phyloP scores from a whole-genome alignment of 2,888 invertebrate genomes.

The Disparrhopalites patrizii region DNA sequence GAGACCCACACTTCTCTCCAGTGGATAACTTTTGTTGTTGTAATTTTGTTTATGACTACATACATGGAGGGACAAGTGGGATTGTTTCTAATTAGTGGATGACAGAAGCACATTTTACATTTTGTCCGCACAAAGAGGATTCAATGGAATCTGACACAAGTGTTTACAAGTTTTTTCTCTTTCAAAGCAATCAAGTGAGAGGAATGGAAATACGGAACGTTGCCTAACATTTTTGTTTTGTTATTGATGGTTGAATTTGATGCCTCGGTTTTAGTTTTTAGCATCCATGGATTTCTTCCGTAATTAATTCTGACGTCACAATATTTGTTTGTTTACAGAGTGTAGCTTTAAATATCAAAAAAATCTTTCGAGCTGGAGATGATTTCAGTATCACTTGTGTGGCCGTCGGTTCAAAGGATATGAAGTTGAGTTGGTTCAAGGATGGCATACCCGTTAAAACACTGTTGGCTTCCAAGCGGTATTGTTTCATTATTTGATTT shows the following conservation, averaged over 20 bases:
- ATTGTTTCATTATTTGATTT: too few relatives aligned
- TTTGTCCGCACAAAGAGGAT: too few relatives aligned
- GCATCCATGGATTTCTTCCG: background rate
- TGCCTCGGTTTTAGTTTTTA: background rate
- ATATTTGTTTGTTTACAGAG: constrained; percentile 11
- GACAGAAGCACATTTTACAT: too few relatives aligned
- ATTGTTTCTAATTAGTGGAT: too few relatives aligned
- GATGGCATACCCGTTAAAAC: constrained; percentile 37
- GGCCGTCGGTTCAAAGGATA: constrained; percentile 26
- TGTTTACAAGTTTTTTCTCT: background rate
- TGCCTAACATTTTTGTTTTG: too few relatives aligned
- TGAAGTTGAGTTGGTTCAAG: constrained; percentile 41
- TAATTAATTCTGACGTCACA: background rate
- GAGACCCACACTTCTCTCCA: too few relatives aligned
- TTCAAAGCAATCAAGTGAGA: background rate
- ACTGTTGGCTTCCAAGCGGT: constrained; percentile 37
- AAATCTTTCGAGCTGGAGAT: constrained; percentile 14
- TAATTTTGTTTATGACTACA: too few relatives aligned
- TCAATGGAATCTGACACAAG: too few relatives aligned
- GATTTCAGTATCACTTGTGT: constrained; percentile 28
- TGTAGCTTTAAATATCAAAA: constrained; percentile 14
- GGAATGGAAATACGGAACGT: too few relatives aligned
- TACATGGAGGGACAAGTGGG: too few relatives aligned
- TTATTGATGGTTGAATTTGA: too few relatives aligned
- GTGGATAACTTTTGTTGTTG: too few relatives aligned